These are phyloP conservation scores for Epizoanthus scotinus DNA, from an alignment of 92 coral and sea anemone genomes.

Conservation along the genomic window DNA sequence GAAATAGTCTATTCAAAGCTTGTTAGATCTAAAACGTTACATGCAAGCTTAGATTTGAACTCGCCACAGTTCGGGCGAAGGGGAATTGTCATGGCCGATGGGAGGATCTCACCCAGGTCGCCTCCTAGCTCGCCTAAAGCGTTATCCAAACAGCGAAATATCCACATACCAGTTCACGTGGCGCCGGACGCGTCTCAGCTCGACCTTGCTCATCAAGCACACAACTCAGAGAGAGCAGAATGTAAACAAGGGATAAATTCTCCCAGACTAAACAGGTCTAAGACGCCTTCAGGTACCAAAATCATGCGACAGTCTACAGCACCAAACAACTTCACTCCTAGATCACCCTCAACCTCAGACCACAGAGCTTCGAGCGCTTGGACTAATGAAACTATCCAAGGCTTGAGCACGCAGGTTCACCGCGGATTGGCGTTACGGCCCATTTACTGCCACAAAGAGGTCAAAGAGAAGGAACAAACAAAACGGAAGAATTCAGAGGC, in stretches of 20 bases:
- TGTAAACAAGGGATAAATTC: slow-evolving; percentile 7
- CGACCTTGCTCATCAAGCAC: slow-evolving; percentile 20
- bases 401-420: slow-evolving; percentile 25
- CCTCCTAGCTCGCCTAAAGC: not conserved
- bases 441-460: slow-evolving; percentile 16
- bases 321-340: not conserved
- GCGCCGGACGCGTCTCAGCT: not conserved
- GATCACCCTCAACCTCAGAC: slow-evolving; percentile 14
- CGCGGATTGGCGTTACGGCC: slow-evolving; percentile 53
- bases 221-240: not conserved
- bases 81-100: not conserved
- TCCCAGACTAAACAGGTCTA: slow-evolving; percentile 17
- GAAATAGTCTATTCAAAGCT: not conserved
- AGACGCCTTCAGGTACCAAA: not conserved
- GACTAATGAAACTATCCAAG: not conserved
- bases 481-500: slow-evolving; percentile 33
- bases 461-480: slow-evolving; percentile 34
- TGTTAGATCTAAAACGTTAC: not conserved
- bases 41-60: not conserved
- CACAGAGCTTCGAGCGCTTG: slow-evolving; percentile 32
- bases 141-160: slow-evolving; percentile 23
- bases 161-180: slow-evolving; percentile 1
- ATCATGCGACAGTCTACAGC: slow-evolving; percentile 5
- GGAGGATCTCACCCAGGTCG: not conserved
- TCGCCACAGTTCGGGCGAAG: not conserved